A percentile compares a stretch with the other conserved stretches of the same genome.
These are phyloP conservation scores for Empidonax alnorum DNA, from an alignment of 2,113 vertebrate species.

Conservation along the genomic window DNA sequence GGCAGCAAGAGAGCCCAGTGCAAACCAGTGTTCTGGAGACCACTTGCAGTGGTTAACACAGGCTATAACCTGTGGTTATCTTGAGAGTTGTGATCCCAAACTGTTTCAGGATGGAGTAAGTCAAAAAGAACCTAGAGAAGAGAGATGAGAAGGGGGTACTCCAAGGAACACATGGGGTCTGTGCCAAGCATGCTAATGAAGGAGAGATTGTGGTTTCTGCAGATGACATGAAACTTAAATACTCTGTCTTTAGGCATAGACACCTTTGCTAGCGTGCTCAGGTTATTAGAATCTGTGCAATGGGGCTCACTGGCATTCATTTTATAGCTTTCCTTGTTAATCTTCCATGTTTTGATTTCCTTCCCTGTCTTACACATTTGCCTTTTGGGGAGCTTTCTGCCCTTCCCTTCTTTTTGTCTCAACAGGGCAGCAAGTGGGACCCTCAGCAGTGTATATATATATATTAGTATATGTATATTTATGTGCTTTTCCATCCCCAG, in stretches of 20 bases:
- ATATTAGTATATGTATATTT: background rate
- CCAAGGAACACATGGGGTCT: background rate
- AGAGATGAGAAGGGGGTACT: background rate
- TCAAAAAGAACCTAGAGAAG: background rate
- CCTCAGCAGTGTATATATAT: background rate
- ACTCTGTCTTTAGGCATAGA: background rate
- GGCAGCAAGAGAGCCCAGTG: background rate
- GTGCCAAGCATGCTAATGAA: background rate
- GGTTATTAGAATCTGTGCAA: background rate
- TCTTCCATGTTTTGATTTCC: background rate
- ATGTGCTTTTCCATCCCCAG: background rate
- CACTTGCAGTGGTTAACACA: background rate
- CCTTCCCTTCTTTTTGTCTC: background rate
- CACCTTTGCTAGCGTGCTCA: background rate
- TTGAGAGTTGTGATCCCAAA: background rate
- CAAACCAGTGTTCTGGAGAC: background rate
- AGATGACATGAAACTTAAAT: background rate
- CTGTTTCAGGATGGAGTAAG: background rate
- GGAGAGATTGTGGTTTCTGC: background rate
- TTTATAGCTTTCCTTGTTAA: background rate
- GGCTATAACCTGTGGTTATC: background rate
- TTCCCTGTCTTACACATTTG: background rate
- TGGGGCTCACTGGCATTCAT: background rate
- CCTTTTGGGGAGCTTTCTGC: background rate
- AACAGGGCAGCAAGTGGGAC: background rate